phyloP scores from a whole-genome alignment of 2,113 vertebrate species.

The Macaca fascicularis region T2T-MFA8v1.1 NC_088389.1:121134501-121135000 shows the following conservation, averaged over 20 bases:
- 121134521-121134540: not conserved
- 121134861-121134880: no score
- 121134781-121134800: no score
- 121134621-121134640: not conserved
- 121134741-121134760: not conserved
- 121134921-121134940: no score
- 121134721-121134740: not conserved
- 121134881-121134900: no score
- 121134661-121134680: not conserved
- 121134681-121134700: fast-evolving
- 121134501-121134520: not conserved
- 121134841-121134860: no score
- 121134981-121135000: no score
- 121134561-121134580: not conserved
- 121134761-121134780: no score
- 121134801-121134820: not conserved
- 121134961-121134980: fast-evolving
- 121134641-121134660: not conserved
- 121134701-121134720: not conserved
- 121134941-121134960: no score
- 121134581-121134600: not conserved
- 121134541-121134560: no score
- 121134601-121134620: not conserved
- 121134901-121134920: no score
- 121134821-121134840: no score